These are phyloP conservation scores for Oreonectes daqikongensis DNA, from an alignment of 2,797 vertebrate genomes.

Conservation along the genomic window DNA sequence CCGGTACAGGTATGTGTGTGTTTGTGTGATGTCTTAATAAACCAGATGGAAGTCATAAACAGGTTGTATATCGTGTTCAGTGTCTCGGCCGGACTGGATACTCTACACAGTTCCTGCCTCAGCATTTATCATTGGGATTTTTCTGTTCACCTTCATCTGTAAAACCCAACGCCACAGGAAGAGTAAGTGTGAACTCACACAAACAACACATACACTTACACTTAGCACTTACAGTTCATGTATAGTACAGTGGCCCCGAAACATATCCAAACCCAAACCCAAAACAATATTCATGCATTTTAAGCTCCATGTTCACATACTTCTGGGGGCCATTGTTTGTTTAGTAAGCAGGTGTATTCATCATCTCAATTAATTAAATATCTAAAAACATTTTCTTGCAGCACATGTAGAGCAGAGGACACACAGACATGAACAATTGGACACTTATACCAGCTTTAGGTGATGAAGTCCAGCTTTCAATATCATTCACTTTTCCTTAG, in stretches of 20 bases:
- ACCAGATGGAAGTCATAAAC: background rate
- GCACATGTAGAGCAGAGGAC: background rate
- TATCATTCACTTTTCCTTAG: background rate
- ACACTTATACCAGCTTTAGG: background rate
- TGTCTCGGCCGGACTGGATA: constrained; percentile 43
- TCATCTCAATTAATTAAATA: background rate
- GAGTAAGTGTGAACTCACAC: constrained; percentile 31
- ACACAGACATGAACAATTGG: background rate
- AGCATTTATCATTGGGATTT: constrained; percentile 48
- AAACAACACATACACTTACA: constrained; percentile 33
- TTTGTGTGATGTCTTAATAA: background rate
- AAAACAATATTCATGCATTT: background rate
- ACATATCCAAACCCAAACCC: too few relatives aligned
- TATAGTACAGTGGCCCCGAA: too few relatives aligned
- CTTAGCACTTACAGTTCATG: too few relatives aligned
- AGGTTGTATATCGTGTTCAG: background rate
- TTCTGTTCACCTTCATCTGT: constrained; percentile 37
- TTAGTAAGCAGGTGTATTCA: background rate
- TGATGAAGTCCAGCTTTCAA: background rate
- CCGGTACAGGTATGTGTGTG: constrained; percentile 33
- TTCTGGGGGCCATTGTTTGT: too few relatives aligned
- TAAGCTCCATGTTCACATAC: too few relatives aligned
- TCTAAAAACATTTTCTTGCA: background rate
- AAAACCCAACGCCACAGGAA: constrained; percentile 37
- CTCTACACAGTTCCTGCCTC: constrained; percentile 49